Conservation (phyloP, 2,888 invertebrate species). For the Adineta ricciae region DNA sequence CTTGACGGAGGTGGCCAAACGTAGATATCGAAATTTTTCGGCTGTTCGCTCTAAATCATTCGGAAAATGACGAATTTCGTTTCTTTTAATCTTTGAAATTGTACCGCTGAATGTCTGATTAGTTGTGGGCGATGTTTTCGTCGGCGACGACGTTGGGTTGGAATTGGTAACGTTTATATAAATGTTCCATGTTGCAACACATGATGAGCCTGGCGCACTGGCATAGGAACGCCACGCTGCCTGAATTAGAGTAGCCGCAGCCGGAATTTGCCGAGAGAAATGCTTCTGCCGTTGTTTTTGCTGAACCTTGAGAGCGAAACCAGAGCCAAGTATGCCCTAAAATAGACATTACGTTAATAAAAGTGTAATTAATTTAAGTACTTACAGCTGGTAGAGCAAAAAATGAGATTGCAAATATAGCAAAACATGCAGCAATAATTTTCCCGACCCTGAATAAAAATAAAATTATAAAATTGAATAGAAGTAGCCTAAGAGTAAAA, state of each 20-base stretch:
- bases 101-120: slow-evolving; percentile 4
- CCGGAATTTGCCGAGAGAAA: slow-evolving; percentile 70
- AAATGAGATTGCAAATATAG: slow-evolving; percentile 74
- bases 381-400: slow-evolving; percentile 70
- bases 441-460: slow-evolving; percentile 56
- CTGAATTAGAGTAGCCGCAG: slow-evolving; percentile 69
- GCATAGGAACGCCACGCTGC: slow-evolving; percentile 65
- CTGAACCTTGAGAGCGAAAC: slow-evolving; percentile 73
- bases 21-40: slow-evolving; percentile 19
- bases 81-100: neutral
- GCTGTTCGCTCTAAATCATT: neutral
- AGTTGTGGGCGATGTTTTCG: neutral
- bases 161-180: slow-evolving; percentile 54
- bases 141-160: neutral
- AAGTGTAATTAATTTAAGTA: too few species aligned
- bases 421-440: slow-evolving; percentile 73
- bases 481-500: too few species aligned
- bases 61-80: neutral
- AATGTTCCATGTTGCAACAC: slow-evolving; percentile 66
- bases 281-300: slow-evolving; percentile 77
- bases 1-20: neutral
- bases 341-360: too few species aligned
- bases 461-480: too few species aligned
- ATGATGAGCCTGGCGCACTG: slow-evolving; percentile 64
- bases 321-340: slow-evolving; percentile 72